phyloP scores from a whole-genome alignment of 1,140 invertebrate genomes.

The Laodelphax striatellus region DNA sequence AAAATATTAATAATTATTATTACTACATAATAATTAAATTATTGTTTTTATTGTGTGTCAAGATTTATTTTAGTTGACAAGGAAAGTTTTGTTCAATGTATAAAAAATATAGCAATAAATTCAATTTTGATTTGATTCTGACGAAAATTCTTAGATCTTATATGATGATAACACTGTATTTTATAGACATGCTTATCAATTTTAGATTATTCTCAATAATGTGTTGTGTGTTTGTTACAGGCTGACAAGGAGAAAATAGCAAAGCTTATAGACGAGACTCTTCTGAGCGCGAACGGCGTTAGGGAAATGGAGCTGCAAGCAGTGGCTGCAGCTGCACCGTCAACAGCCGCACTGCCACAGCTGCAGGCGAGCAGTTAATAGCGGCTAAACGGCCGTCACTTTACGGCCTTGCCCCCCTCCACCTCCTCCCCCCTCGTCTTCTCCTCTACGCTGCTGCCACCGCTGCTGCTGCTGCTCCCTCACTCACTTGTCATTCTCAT shows the following conservation, averaged over 20 bases:
- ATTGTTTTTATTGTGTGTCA: no score
- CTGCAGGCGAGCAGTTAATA: constrained; percentile 12
- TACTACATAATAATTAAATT: no score
- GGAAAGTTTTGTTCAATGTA: no score
- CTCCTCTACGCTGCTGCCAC: no score
- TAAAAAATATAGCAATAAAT: no score
- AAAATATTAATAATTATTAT: no score
- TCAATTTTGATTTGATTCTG: no score
- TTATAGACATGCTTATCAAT: no score
- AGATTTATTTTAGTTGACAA: no score
- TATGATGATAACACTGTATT: no score
- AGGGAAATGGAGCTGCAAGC: constrained; percentile 5
- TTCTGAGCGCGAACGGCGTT: constrained; percentile 39
- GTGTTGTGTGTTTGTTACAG: constrained; percentile 30
- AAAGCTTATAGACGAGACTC: constrained; percentile 56
- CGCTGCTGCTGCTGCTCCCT: neutral
- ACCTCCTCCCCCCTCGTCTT: constrained; percentile 21
- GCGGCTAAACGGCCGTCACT: constrained; percentile 12
- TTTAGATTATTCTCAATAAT: neutral
- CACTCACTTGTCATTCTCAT: neutral
- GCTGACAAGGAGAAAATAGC: constrained; percentile 59
- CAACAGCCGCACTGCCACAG: constrained; percentile 7
- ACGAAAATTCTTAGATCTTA: no score
- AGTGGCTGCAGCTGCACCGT: constrained; percentile 12
- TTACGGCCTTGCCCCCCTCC: constrained; percentile 15